Evolutionary conservation across 2,797 vertebrate genomes (phyloP).

Genomic region (Threskiornis aethiopicus): DNA sequence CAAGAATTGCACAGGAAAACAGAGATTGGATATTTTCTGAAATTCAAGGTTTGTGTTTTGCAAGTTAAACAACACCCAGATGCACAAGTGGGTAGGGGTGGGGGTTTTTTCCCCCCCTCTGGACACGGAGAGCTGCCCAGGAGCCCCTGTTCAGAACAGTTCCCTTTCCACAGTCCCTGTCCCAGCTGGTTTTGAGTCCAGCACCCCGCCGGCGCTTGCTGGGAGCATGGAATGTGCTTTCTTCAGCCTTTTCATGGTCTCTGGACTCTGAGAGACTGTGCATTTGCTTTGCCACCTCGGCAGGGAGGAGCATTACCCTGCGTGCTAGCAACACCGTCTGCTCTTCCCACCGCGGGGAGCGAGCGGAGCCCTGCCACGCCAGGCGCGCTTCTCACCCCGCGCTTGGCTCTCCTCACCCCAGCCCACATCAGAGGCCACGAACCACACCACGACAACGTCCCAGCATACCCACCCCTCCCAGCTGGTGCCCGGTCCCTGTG

Average conservation of each 20-base stretch:
- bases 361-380: neutral
- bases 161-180: neutral
- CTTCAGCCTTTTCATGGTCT: neutral
- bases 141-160: neutral
- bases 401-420: neutral
- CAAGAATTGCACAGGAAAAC: neutral
- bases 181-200: neutral
- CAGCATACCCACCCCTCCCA: fast-evolving
- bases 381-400: neutral
- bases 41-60: neutral
- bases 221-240: neutral
- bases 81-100: neutral
- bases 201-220: fast-evolving
- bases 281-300: neutral
- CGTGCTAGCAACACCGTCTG: neutral
- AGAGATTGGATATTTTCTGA: fast-evolving
- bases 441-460: neutral
- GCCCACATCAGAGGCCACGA: neutral
- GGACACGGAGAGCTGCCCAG: neutral
- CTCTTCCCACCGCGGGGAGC: neutral
- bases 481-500: too few relatives aligned
- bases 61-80: neutral
- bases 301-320: neutral
- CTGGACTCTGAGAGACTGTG: neutral
- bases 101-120: too few relatives aligned